Evolutionary conservation across 2,888 invertebrate genomes (phyloP).

Genomic region (Uloborus plumipes): DNA sequence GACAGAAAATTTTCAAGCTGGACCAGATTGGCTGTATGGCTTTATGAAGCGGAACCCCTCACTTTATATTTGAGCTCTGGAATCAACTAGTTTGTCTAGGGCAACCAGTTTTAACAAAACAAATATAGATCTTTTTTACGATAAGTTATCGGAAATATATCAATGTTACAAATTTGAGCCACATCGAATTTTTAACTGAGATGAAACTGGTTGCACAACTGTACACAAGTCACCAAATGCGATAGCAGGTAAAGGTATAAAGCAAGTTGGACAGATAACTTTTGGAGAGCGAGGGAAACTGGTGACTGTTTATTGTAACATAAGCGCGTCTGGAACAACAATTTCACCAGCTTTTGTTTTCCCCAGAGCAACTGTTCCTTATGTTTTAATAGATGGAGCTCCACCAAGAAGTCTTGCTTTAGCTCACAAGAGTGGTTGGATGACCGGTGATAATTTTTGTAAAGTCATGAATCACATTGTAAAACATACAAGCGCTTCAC

Average conservation of each 20-base stretch:
- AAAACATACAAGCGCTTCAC: slow-evolving; percentile 5
- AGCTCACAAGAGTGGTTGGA: slow-evolving; percentile 66
- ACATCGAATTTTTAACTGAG: slow-evolving; percentile 15
- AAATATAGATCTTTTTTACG: not conserved
- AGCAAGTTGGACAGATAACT: slow-evolving; percentile 23
- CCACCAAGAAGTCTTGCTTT: slow-evolving; percentile 65
- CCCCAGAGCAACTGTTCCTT: slow-evolving; percentile 61
- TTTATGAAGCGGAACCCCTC: slow-evolving; percentile 13
- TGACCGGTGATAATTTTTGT: slow-evolving; percentile 42
- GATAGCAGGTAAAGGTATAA: slow-evolving; percentile 8
- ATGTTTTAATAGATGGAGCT: slow-evolving; percentile 64
- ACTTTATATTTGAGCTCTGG: slow-evolving; percentile 2
- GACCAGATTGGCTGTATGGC: slow-evolving; percentile 7
- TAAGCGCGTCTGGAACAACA: slow-evolving; percentile 67
- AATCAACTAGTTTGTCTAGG: slow-evolving; percentile 12
- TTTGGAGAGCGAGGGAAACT: slow-evolving; percentile 29
- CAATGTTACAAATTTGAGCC: slow-evolving; percentile 6
- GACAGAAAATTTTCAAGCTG: not conserved
- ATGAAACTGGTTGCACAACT: slow-evolving; percentile 13
- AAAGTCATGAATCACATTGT: not conserved
- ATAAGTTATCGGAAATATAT: not conserved
- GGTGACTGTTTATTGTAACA: slow-evolving; percentile 67
- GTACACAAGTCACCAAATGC: slow-evolving; percentile 15
- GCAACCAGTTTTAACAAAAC: slow-evolving; percentile 7
- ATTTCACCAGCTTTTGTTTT: slow-evolving; percentile 68